Base-by-base conservation (phyloP, 2,888 invertebrate genomes). In the Plemyria rubiginata region DNA sequence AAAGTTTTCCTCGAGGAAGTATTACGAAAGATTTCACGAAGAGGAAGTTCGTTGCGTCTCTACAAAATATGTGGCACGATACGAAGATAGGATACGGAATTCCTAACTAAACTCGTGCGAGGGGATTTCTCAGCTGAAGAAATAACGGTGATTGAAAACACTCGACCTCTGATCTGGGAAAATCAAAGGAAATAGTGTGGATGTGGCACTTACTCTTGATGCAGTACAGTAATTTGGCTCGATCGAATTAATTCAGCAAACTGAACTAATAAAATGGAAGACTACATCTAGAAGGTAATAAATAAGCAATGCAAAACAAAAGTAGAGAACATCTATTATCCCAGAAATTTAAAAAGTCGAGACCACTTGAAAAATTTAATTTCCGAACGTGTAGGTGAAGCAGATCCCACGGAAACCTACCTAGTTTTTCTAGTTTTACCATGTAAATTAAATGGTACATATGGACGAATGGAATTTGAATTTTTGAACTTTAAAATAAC, bases 61-160 rank as follows among this genome's bases (percentile, higher is more conserved):
- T 81, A 82, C 81, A 80, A 88, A 86, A 86, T 87, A 86, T 86
- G 82, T 85, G 84, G 80, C 78, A 72, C 79, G 82, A 83, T 86
- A 82, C 81, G 81, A 80, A 86, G 82, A 85, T 85, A 85, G 82
- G 85, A 84, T 81, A 81, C 81, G 79, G 86, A 86, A 87, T 89
- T 88, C 82, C 78, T 81, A 86, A 85, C 83, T 82, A 86, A 88
- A 88, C 81, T 85, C 83, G 78, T 75, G 79, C 77, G 80, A 82
- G 80, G 81, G 84, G 84, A 82, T 85, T 84, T 83, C 78, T 76
- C 75, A 77, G 80, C 80, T 82, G 81, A 83, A 85, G 84, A 86
- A 87, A 87, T 86, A 85, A 83, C 74, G 80, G 77, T 69, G 79
- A n/a, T n/a, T n/a, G n/a, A 81, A 82, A 86, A 81, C 80, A 83